These are phyloP conservation scores for Mythimna albipuncta DNA, from an alignment of 2,888 invertebrate species.

Conservation along the genomic window DNA sequence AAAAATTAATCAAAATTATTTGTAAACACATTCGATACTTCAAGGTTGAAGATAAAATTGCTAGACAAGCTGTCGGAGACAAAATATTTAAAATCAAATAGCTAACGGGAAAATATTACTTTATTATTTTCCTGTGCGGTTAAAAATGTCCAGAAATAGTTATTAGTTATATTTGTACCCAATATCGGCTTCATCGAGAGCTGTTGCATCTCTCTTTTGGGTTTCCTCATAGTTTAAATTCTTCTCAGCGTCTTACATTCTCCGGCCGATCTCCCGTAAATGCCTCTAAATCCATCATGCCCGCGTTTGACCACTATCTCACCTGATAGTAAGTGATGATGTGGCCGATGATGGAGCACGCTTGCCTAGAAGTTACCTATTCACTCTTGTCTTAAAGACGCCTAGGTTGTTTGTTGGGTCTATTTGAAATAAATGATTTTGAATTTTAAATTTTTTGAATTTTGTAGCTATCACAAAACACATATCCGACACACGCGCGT, in stretches of 20 bases:
- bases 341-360: no score
- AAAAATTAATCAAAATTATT: not conserved
- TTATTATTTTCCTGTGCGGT: slow-evolving; percentile 7
- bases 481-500: no score
- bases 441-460: no score
- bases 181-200: not conserved
- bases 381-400: no score
- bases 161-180: not conserved
- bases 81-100: not conserved
- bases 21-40: not conserved
- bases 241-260: not conserved
- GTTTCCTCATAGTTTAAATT: not conserved
- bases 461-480: no score
- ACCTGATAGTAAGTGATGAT: no score
- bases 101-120: not conserved
- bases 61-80: not conserved
- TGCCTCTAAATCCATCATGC: no score
- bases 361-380: no score
- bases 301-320: no score
- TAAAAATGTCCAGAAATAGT: not conserved
- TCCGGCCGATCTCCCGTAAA: not conserved
- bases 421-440: no score
- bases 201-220: not conserved
- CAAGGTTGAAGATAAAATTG: slow-evolving; percentile 4
- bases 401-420: no score